Evolutionary conservation across 2,888 invertebrate species (phyloP).

Genomic region (Azorinus chamasolen): DNA sequence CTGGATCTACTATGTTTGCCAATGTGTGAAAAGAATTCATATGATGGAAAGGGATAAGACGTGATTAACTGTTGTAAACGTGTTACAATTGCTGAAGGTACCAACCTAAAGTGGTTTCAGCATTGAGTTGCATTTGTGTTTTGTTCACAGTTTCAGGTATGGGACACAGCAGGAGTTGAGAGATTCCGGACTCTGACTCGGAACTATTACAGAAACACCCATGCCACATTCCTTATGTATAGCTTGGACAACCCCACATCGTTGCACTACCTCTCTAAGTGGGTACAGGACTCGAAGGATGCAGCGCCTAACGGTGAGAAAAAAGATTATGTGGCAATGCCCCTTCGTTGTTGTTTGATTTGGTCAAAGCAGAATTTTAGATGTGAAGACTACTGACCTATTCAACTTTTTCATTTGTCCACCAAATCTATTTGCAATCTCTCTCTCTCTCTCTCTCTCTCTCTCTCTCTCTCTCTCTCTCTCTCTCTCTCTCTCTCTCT

Average conservation of each 20-base stretch:
- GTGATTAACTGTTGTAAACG: too few species aligned
- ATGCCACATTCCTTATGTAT: conserved; percentile 71
- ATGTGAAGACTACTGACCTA: neutral
- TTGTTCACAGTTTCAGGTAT: conserved; percentile 66
- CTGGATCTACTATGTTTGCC: too few species aligned
- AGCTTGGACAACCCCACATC: conserved; percentile 71
- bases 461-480: too few species aligned
- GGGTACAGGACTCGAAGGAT: conserved; percentile 66
- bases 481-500: too few species aligned
- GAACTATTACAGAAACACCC: conserved; percentile 77
- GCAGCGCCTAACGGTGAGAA: conserved; percentile 62
- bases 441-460: too few species aligned
- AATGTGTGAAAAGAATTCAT: too few species aligned
- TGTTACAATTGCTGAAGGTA: too few species aligned
- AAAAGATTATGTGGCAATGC: neutral
- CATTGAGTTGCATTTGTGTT: too few species aligned
- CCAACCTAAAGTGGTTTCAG: too few species aligned
- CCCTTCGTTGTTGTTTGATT: neutral
- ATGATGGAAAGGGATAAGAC: too few species aligned
- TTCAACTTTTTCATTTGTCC: neutral
- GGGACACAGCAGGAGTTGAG: conserved; percentile 78
- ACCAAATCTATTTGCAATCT: too few species aligned
- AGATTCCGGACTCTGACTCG: conserved; percentile 73
- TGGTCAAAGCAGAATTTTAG: too few species aligned
- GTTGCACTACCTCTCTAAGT: conserved; percentile 67